Evolutionary conservation across 2,113 vertebrate genomes (phyloP).

Genomic region (Halcyon senegalensis): DNA sequence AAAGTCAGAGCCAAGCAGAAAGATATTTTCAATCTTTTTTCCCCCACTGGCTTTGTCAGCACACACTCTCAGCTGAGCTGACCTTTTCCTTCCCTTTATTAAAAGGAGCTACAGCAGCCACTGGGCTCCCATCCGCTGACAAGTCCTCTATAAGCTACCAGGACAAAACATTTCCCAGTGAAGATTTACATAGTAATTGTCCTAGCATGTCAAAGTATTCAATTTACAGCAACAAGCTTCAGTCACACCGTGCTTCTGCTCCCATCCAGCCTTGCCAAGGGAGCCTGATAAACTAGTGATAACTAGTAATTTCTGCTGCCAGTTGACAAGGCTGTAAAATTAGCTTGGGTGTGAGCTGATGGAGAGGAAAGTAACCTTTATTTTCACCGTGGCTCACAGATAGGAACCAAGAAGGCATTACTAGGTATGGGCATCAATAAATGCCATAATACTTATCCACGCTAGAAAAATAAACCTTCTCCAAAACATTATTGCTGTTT

Average conservation of each 20-base stretch:
- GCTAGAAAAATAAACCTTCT: not conserved
- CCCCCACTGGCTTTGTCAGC: not conserved
- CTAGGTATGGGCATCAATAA: not conserved
- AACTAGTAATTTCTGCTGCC: slow-evolving; percentile 70
- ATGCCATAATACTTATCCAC: not conserved
- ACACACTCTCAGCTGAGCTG: not conserved
- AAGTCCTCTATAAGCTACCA: slow-evolving; percentile 34
- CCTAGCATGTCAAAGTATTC: slow-evolving; percentile 65
- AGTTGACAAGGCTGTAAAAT: slow-evolving; percentile 69
- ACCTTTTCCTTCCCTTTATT: slow-evolving; percentile 35
- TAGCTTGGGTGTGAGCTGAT: slow-evolving; percentile 15
- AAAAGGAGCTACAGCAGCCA: slow-evolving; percentile 46
- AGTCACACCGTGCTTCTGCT: slow-evolving; percentile 61
- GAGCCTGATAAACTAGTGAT: slow-evolving; percentile 70
- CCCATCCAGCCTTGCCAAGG: slow-evolving; percentile 64
- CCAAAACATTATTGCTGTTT: not conserved
- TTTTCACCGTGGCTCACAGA: not conserved
- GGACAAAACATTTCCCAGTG: slow-evolving; percentile 49
- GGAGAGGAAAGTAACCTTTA: not conserved
- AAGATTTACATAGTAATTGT: slow-evolving; percentile 78
- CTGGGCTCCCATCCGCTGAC: slow-evolving; percentile 49
- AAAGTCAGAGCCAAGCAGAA: not conserved
- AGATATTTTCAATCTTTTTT: not conserved
- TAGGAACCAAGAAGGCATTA: not conserved
- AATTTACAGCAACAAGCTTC: slow-evolving; percentile 67